phyloP scores from a whole-genome alignment of 2,797 vertebrate genomes.

The Megalops cyprinoides region DNA sequence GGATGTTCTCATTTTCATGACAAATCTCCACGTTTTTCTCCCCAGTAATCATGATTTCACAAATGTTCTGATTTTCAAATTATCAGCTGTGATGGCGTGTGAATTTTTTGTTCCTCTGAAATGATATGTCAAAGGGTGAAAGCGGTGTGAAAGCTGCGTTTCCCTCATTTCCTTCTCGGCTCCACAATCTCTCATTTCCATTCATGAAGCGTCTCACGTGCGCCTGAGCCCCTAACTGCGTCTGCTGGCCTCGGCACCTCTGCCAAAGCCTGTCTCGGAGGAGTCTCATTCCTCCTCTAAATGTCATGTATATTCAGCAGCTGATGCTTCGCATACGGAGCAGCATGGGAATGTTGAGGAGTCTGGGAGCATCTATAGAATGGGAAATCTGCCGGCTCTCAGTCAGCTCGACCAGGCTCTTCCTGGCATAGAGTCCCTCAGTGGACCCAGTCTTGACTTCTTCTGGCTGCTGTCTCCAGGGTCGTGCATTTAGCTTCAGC shows the following conservation, averaged over 20 bases:
- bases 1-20: not conserved
- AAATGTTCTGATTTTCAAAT: constrained; percentile 15
- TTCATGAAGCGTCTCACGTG: not conserved
- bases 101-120: too few species aligned
- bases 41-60: not conserved
- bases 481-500: too few species aligned
- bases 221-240: not conserved
- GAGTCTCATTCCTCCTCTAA: not conserved
- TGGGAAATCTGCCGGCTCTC: not conserved
- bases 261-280: not conserved
- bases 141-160: not conserved
- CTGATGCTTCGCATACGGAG: not conserved
- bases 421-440: not conserved
- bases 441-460: too few species aligned
- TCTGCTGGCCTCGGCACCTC: not conserved
- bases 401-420: too few species aligned
- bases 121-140: not conserved
- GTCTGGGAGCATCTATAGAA: not conserved
- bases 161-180: not conserved
- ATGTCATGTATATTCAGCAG: constrained; percentile 8
- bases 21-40: not conserved
- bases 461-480: too few species aligned
- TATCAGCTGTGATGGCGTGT: not conserved
- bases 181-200: not conserved
- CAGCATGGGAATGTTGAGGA: not conserved